Base-by-base conservation (phyloP, 1,140 invertebrate genomes). In the Drosophila serrata region DNA sequence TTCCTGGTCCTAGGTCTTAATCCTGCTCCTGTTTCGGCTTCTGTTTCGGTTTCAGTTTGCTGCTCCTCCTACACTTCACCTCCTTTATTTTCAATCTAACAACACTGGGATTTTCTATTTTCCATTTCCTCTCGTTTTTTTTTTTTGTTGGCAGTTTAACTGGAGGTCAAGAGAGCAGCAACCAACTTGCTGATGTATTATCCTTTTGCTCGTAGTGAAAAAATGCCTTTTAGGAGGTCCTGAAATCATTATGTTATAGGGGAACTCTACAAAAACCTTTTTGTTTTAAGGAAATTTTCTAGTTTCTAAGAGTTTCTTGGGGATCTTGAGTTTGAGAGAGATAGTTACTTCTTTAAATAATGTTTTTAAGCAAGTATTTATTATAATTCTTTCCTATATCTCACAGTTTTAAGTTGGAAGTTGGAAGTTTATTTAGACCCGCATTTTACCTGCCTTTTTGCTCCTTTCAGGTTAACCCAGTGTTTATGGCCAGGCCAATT, bases 151-250 rank as follows among this genome's bases (percentile, higher is more conserved):
- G 73, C 80, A 70, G 64, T 81, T 81, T 70, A 88, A 90, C 85
- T 88, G 80, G 56, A 75, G 84, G 84, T 88, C 85, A 88, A 88
- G 77, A 78, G 85, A 90, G 79, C 31, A 33, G 22, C 63, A 48
- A 43, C 22, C 37, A 65, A 42, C 37, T 37, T 61, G 82, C 77
- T 85, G 82, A 81, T 51, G 67, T 65, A 79, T 49, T 55, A 55
- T 35, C 29, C 11, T 24, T 24, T 35, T 57, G 43, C 29, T 43
- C 4, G 22, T 37, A 17, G 1, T 9, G 3, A 5, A 35, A n/a
- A 19, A 13, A 35, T 15, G 31, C 5, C 8, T 33, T 33, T 33
- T 51, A 31, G n/a, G n/a, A 7, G 27, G 15, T 31, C 11, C n/a
- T 33, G n/a, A 13, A 51, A 51, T 19, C n/a, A 51, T 33, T 51